A percentile compares a stretch with the other conserved stretches of the same genome.
Conservation (phyloP, 2,113 vertebrate species). For the Mirounga angustirostris region DNA sequence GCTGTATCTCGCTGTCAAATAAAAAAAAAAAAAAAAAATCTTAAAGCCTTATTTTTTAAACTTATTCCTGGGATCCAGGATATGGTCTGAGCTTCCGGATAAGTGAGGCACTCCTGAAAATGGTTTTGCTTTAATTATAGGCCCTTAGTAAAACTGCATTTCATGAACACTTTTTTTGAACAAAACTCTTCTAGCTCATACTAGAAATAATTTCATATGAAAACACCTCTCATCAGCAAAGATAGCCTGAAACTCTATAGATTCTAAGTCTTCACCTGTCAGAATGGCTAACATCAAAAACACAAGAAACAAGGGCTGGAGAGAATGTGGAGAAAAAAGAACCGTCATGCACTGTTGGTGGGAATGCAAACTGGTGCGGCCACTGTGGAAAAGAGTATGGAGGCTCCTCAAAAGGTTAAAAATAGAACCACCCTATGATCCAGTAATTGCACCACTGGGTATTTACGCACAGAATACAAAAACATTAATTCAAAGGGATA, state of each 20-base stretch:
- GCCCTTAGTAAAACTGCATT: conserved; percentile 46
- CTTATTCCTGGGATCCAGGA: background rate
- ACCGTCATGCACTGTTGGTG: background rate
- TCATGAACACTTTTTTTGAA: conserved; percentile 45
- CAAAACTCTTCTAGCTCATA: conserved; percentile 53
- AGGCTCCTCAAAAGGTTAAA: background rate
- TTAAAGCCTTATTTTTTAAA: background rate
- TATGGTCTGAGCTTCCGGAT: background rate
- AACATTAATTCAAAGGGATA: background rate
- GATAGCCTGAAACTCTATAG: conserved; percentile 42
- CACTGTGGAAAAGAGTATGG: background rate
- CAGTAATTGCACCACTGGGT: background rate
- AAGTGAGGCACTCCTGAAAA: conserved; percentile 41
- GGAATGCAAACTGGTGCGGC: background rate
- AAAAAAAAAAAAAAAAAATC: background rate
- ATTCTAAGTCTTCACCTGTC: conserved; percentile 37
- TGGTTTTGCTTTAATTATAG: conserved; percentile 56
- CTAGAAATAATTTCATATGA: conserved; percentile 61
- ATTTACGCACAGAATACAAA: background rate
- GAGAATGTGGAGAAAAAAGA: background rate
- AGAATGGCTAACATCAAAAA: background rate
- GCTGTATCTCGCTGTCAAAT: too few species aligned
- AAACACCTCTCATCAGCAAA: conserved; percentile 58
- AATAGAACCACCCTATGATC: background rate
- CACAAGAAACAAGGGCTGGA: background rate